phyloP scores from a whole-genome alignment of 2,797 vertebrate species.

The Pristis pectinata region DNA sequence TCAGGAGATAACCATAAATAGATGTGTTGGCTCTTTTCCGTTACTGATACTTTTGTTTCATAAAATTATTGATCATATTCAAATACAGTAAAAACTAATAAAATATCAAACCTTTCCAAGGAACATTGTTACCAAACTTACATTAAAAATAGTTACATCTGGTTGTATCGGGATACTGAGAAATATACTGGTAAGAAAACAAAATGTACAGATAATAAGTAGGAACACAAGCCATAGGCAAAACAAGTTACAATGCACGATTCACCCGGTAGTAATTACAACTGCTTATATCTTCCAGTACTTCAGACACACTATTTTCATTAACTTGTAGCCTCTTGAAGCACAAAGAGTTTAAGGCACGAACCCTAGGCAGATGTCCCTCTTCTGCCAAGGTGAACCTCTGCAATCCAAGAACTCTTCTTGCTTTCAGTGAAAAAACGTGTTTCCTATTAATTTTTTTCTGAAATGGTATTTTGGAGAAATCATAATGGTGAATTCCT shows the following conservation, averaged over 20 bases:
- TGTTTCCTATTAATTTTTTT: background rate
- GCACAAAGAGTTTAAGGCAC: conserved; percentile 11
- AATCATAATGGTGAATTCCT: background rate
- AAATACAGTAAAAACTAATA: background rate
- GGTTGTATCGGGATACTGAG: background rate
- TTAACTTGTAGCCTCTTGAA: conserved; percentile 27
- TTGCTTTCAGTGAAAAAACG: background rate
- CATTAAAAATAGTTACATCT: background rate
- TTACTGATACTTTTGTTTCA: background rate
- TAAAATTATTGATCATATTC: background rate
- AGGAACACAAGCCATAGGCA: conserved; percentile 24
- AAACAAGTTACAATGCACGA: conserved; percentile 4
- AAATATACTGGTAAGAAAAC: background rate
- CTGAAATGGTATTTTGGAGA: conserved; percentile 20
- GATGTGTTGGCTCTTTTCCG: too few relatives aligned
- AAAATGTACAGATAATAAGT: background rate
- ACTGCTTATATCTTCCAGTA: conserved; percentile 16
- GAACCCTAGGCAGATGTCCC: conserved; percentile 22
- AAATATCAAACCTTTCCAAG: background rate
- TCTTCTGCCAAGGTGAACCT: conserved; percentile 31
- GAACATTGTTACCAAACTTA: background rate
- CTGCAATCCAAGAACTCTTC: background rate
- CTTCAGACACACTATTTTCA: conserved; percentile 27
- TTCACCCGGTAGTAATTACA: conserved; percentile 30
- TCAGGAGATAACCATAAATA: background rate